A percentile compares a stretch with the other conserved stretches of the same genome.
These are phyloP conservation scores for Cephalotes varians DNA, from an alignment of 2,888 invertebrate genomes.

Conservation along the genomic window DNA sequence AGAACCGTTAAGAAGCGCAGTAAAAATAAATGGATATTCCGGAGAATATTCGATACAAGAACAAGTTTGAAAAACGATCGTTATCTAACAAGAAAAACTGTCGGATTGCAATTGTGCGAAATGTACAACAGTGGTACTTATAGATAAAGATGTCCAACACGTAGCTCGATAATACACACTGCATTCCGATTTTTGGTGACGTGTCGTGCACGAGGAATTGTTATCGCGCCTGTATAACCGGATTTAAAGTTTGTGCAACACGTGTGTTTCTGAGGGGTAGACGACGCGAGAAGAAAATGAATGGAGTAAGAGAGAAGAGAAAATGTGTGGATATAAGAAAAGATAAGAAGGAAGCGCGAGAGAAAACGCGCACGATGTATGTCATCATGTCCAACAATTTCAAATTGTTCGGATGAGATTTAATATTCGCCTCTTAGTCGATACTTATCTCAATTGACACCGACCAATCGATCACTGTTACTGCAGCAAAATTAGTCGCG, in stretches of 20 bases:
- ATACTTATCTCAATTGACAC: conserved; percentile 45
- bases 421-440: conserved; percentile 44
- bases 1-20: neutral
- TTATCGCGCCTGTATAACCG: conserved; percentile 42
- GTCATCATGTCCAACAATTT: conserved; percentile 31
- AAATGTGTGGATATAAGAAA: neutral
- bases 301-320: conserved; percentile 37
- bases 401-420: conserved; percentile 42
- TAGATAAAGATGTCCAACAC: neutral
- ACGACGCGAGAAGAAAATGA: conserved; percentile 37
- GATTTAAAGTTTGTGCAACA: conserved; percentile 61
- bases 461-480: conserved; percentile 50
- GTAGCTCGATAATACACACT: conserved; percentile 22
- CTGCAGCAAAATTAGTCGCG: conserved; percentile 51
- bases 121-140: neutral
- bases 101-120: neutral
- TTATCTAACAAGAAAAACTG: neutral
- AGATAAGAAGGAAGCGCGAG: neutral
- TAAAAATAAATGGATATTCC: neutral
- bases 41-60: neutral
- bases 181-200: conserved; percentile 24
- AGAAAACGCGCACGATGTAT: neutral
- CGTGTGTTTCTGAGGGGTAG: conserved; percentile 46
- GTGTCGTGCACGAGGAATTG: conserved; percentile 40
- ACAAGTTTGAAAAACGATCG: conserved; percentile 3